Percentiles rank a stretch among this genome's conserved stretches.
These are phyloP conservation scores for Lycaena phlaeas DNA, from an alignment of 2,888 invertebrate genomes.

Conservation along the genomic window DNA sequence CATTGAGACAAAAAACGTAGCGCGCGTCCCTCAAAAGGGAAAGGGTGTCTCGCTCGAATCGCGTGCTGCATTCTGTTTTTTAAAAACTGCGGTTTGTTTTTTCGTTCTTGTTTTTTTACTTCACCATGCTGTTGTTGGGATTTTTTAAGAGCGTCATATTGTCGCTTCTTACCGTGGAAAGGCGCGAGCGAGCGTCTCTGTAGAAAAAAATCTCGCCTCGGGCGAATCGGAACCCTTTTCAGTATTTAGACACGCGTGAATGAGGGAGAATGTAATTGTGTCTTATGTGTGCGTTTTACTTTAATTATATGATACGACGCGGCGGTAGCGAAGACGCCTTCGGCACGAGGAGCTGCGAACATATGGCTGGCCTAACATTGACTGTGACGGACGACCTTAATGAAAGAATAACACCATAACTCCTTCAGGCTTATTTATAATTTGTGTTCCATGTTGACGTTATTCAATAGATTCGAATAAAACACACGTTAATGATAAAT, in stretches of 20 bases:
- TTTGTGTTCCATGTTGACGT: too few species aligned
- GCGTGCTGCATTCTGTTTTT: slow-evolving; percentile 71
- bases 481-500: slow-evolving; percentile 17
- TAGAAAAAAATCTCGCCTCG: slow-evolving; percentile 40
- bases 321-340: slow-evolving; percentile 24
- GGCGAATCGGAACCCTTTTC: slow-evolving; percentile 53
- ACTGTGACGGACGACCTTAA: too few species aligned
- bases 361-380: slow-evolving; percentile 42
- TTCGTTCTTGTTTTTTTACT: slow-evolving; percentile 70
- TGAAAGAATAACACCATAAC: too few species aligned
- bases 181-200: slow-evolving; percentile 56
- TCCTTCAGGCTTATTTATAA: too few species aligned
- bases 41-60: slow-evolving; percentile 63
- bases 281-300: slow-evolving; percentile 34
- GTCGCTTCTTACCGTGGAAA: slow-evolving; percentile 41
- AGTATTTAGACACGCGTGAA: slow-evolving; percentile 57
- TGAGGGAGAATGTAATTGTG: slow-evolving; percentile 48
- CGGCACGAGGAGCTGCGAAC: slow-evolving; percentile 53
- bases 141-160: slow-evolving; percentile 67
- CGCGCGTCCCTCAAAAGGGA: slow-evolving; percentile 70
- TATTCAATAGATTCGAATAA: too few species aligned
- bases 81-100: slow-evolving; percentile 70
- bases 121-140: slow-evolving; percentile 64
- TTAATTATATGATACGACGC: slow-evolving; percentile 40
- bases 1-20: slow-evolving; percentile 60